phyloP scores from a whole-genome alignment of 2,888 invertebrate species.

The Melanargia galathea region DNA sequence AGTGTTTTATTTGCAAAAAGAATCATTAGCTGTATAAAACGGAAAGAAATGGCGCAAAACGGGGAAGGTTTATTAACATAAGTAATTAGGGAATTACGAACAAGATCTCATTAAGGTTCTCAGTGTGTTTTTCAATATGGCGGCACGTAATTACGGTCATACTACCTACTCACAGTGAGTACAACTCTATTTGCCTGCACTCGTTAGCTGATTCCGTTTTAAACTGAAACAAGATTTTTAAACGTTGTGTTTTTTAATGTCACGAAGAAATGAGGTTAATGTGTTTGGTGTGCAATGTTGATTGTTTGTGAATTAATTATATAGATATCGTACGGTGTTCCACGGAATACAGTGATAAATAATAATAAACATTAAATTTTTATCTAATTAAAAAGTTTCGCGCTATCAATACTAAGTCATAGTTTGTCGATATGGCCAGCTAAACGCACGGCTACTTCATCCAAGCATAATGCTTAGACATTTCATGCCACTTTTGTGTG shows the following conservation, averaged over 20 bases:
- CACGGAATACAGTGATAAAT: no score
- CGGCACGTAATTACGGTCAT: slow-evolving; percentile 1
- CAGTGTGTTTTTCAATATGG: slow-evolving; percentile 5
- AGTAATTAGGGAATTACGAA: slow-evolving; percentile 14
- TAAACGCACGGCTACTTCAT: no score
- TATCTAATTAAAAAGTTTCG: no score
- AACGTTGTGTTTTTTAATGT: not conserved
- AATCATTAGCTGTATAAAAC: slow-evolving; percentile 9
- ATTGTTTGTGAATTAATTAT: not conserved
- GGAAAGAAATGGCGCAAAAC: slow-evolving; percentile 9
- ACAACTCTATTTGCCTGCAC: not conserved
- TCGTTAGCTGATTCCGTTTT: not conserved
- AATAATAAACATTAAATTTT: no score
- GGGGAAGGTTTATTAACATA: slow-evolving; percentile 12
- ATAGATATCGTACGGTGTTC: not conserved
- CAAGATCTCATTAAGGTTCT: slow-evolving; percentile 16
- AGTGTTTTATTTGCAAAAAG: slow-evolving; percentile 4
- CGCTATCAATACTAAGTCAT: no score
- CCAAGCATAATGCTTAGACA: no score
- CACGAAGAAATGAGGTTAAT: not conserved
- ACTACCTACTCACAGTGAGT: not conserved
- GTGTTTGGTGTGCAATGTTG: not conserved
- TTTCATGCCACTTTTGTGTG: no score
- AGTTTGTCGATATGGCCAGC: no score
- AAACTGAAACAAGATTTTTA: not conserved